These are phyloP conservation scores for Capromys pilorides DNA, from an alignment of 2,797 vertebrate species.

Conservation along the genomic window DNA sequence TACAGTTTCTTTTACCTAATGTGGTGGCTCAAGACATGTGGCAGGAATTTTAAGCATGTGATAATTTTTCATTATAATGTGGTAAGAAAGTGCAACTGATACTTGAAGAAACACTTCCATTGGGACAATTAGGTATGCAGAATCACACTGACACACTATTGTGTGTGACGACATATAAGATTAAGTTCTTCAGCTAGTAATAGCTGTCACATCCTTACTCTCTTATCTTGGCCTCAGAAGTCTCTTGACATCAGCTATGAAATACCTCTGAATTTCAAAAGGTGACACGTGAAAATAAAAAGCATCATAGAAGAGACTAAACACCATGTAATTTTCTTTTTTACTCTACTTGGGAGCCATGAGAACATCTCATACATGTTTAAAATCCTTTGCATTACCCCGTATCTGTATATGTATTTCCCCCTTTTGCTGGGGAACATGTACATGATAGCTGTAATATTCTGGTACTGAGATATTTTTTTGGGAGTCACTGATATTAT, in stretches of 20 bases:
- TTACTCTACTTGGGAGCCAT: neutral
- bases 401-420: neutral
- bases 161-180: neutral
- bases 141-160: neutral
- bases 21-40: neutral
- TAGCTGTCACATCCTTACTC: neutral
- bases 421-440: neutral
- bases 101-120: conserved; percentile 25
- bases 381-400: neutral
- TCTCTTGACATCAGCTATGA: neutral
- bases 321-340: neutral
- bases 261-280: neutral
- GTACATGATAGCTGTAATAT: neutral
- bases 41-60: neutral
- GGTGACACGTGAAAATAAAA: neutral
- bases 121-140: neutral
- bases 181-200: neutral
- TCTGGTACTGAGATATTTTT: neutral
- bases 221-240: neutral
- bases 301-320: neutral
- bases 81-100: neutral
- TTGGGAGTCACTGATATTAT: neutral
- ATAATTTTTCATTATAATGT: conserved; percentile 31
- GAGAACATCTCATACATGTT: neutral
- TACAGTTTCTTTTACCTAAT: neutral